Evolutionary conservation across 1,140 invertebrate species (phyloP), one percentile per base, ranked within the genome.

Genomic region (Glossosoma conforme): DNA sequence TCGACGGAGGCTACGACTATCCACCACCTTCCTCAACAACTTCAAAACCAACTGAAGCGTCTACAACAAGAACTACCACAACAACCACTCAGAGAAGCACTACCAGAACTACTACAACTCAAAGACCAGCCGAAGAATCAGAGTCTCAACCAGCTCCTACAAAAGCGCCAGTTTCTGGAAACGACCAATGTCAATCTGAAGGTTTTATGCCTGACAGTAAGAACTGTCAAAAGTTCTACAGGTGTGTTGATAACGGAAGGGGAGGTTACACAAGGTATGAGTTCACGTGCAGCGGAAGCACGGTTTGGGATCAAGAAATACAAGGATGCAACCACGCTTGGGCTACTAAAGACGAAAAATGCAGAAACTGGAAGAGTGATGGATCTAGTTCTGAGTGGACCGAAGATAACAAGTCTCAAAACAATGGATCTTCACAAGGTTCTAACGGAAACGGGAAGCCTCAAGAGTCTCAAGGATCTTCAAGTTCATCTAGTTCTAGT

Each of bases 221-320:
- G 14, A 72, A 84, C 58, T 86, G 84, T 60, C 74, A 70, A 52
- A 79, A 76, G 55, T 85, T 84, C 60, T 83, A 81, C 59, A 63
- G 78, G 45, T 81, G 78, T 54, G 74, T 77, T 6, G 67, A 65
- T 21, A 58, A 69, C 43, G 67, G 62, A 24, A 59, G 64, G 28
- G 70, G 66, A 18, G 69, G 67, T 2, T 79, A 67, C 44, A 72
- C 59, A 9, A 74, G 65, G 55, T 77, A 78, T 58, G 72, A 80
- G 52, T 84, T 80, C 60, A 66, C 63, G 28, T 84, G 81, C 61
- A 77, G 72, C 2, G 61, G 63, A 30, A 80, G 77, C 47, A 84
- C 81, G 3, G 74, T 81, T 25, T 84, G 79, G 77, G 80, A 83
- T 65, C 65, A 70, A 40, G 52, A 69, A 2, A 59, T 67, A 17